Evolutionary conservation across 2,797 vertebrate species (phyloP).

Genomic region (Danio albolineatus): DNA sequence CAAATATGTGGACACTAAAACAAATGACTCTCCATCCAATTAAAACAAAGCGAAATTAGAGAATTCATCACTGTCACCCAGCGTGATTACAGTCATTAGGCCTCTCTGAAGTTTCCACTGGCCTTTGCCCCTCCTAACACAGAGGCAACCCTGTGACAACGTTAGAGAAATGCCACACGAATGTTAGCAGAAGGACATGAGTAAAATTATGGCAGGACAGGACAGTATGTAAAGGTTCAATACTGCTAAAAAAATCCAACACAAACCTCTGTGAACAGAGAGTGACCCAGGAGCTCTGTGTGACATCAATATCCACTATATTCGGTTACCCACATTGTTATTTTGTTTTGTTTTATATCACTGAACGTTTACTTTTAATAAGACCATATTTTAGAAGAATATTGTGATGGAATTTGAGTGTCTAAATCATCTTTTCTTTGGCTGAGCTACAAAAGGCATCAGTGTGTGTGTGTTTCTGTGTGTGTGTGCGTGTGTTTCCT

Average conservation of each 20-base stretch:
- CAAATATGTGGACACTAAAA: constrained; percentile 55
- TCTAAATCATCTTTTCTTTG: constrained; percentile 26
- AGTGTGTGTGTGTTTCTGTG: constrained; percentile 17
- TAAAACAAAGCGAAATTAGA: constrained; percentile 84
- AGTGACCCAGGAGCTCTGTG: background rate
- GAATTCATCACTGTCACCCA: constrained; percentile 84
- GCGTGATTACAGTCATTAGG: constrained; percentile 82
- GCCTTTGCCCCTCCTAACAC: constrained; percentile 53
- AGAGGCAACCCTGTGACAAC: constrained; percentile 38
- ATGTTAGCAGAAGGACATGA: constrained; percentile 20
- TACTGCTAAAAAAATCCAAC: background rate
- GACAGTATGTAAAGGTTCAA: background rate
- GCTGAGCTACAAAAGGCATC: background rate
- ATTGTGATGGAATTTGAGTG: constrained; percentile 17
- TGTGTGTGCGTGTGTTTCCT: constrained; percentile 34
- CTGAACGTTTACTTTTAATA: background rate
- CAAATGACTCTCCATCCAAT: constrained; percentile 82
- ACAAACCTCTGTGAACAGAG: background rate
- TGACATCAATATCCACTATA: constrained; percentile 13
- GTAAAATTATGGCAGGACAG: constrained; percentile 1
- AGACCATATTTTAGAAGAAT: background rate
- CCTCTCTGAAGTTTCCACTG: constrained; percentile 65
- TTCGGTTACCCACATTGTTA: background rate
- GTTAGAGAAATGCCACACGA: background rate
- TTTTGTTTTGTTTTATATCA: background rate